A percentile compares a stretch with the other conserved stretches of the same genome.
Conservation (phyloP, 2,113 vertebrate species). For the Phalacrocorax pelagicus region DNA sequence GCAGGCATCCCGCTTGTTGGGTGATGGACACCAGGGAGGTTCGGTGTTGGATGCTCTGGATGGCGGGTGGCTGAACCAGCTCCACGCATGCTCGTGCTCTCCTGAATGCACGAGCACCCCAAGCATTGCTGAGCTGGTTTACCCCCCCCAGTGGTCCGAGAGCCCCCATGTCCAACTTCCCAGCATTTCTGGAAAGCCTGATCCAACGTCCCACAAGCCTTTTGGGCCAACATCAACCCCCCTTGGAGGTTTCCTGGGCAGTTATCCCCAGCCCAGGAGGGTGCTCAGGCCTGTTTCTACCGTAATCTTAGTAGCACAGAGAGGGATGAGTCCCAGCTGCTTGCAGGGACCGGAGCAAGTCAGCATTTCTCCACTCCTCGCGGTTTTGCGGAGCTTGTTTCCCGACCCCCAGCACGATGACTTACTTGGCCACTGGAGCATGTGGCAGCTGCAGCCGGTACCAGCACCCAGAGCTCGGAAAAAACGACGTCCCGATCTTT, state of each 20-base stretch:
- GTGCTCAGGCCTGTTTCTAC: background rate
- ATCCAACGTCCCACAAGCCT: background rate
- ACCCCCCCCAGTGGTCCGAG: background rate
- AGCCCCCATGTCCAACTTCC: background rate
- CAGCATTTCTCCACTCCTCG: background rate
- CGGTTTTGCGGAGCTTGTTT: background rate
- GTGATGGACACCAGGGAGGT: background rate
- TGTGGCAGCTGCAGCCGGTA: background rate
- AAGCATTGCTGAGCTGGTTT: background rate
- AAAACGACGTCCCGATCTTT: background rate
- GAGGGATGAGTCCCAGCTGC: background rate
- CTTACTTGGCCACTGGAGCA: background rate
- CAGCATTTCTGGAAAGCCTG: background rate
- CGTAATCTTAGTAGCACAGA: background rate
- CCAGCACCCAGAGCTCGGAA: background rate
- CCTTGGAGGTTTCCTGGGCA: background rate
- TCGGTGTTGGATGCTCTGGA: background rate
- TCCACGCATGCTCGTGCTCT: fast-evolving
- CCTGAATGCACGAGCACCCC: background rate
- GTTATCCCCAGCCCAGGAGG: background rate
- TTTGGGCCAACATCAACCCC: background rate
- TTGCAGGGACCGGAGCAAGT: background rate
- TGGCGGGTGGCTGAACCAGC: background rate
- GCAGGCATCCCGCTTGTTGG: fast-evolving
- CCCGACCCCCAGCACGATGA: background rate